Evolutionary conservation across 2,888 invertebrate genomes (phyloP), one percentile per base, ranked within the genome.

Genomic region (Synanthedon myopaeformis): DNA sequence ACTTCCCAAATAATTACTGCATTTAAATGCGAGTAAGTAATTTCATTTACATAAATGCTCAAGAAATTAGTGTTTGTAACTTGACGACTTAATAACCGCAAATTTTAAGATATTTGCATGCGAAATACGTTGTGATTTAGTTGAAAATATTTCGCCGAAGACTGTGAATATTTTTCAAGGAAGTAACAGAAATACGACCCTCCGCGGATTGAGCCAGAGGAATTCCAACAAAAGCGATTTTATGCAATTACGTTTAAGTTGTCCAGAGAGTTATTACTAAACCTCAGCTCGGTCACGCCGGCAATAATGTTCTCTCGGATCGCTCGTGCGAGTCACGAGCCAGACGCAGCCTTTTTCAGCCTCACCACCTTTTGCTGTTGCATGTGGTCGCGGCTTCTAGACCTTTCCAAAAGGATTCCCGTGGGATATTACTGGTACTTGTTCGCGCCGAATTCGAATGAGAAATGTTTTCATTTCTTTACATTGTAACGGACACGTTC

Each of bases 201-300:
- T 75, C 74, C 70, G 62, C 68, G 74, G 69, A 70, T 82, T 78
- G 77, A 74, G 79, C 75, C 79, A 80, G 81, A 73, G 69, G 67
- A 79, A 79, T 82, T 78, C 82, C 79, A 68, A 79, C 80, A 78
- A 82, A 82, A 80, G 78, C 80, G 79, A 79, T 83, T 82, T 82
- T 76, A 79, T 81, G 82, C 82, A 83, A 84, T 84, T 84, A 82
- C 79, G 74, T 68, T 76, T 74, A 78, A 78, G 74, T 82, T 77
- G 76, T 72, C 71, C 70, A 72, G 67, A 70, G 79, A 77, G 76
- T 81, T 81, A 82, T 83, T 83, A 82, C 84, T 76, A 76, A 76
- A 76, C 72, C 67, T 70, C 72, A 71, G 72, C 67, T 72, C 74
- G 73, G 80, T 82, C 81, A 81, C 82, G 65, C 55, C 57, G 57